These are phyloP conservation scores for Schizaphis graminum DNA, from an alignment of 2,888 invertebrate species.

Conservation along the genomic window DNA sequence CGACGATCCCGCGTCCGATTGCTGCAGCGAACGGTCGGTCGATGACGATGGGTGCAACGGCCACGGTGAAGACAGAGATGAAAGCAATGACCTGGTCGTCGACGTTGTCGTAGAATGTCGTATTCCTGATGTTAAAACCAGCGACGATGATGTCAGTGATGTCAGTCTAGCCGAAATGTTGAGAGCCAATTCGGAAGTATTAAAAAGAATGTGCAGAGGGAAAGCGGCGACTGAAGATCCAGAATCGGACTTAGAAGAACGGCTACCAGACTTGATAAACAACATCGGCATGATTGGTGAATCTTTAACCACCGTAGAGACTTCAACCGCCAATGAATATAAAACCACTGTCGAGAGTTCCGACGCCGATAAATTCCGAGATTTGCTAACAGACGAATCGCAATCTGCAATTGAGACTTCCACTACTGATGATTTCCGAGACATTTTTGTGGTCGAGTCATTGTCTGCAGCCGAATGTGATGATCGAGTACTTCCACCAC, in stretches of 20 bases:
- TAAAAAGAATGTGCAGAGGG: slow-evolving; percentile 45
- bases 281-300: slow-evolving; percentile 24
- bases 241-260: slow-evolving; percentile 9
- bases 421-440: background rate
- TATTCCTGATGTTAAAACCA: background rate
- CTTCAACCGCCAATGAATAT: background rate
- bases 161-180: slow-evolving; percentile 53
- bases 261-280: slow-evolving; percentile 39
- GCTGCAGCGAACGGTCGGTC: slow-evolving; percentile 69
- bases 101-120: slow-evolving; percentile 71
- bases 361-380: background rate
- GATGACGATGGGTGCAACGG: slow-evolving; percentile 68
- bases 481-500: background rate
- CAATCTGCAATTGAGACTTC: background rate
- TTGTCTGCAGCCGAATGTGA: background rate
- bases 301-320: background rate
- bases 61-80: background rate
- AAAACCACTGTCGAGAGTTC: background rate
- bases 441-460: background rate
- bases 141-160: background rate
- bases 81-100: slow-evolving; percentile 68
- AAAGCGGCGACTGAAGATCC: background rate
- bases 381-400: background rate
- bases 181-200: slow-evolving; percentile 56
- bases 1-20: slow-evolving; percentile 81